Percentiles rank a stretch among this genome's conserved stretches.
These are phyloP conservation scores for Hylaea fasciaria DNA, from an alignment of 2,888 invertebrate genomes.

Conservation along the genomic window DNA sequence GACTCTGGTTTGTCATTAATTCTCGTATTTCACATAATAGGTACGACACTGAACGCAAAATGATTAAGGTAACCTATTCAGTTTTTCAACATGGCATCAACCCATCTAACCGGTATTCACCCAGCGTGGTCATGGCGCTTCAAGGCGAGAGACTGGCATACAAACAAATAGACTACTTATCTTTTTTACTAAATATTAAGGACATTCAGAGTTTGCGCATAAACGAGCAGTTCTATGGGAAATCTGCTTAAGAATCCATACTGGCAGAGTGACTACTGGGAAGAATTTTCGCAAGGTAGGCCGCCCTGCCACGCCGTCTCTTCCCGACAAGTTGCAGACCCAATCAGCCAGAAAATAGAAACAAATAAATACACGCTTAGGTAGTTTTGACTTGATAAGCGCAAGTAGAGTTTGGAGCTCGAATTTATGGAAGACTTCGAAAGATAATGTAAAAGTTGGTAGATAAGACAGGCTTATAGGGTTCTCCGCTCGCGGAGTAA, in stretches of 20 bases:
- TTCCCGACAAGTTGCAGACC: constrained; percentile 69
- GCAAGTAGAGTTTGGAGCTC: constrained; percentile 71
- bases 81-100: too few relatives aligned
- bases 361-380: constrained; percentile 81
- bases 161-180: too few relatives aligned
- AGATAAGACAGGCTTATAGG: constrained; percentile 76
- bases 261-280: constrained; percentile 32
- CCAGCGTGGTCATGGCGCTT: too few relatives aligned
- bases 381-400: constrained; percentile 82
- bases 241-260: constrained; percentile 7
- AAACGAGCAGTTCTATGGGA: too few relatives aligned
- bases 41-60: too few relatives aligned
- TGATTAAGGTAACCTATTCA: too few relatives aligned
- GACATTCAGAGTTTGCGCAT: too few relatives aligned
- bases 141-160: too few relatives aligned
- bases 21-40: too few relatives aligned
- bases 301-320: constrained; percentile 64
- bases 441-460: constrained; percentile 79
- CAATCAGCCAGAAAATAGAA: constrained; percentile 81
- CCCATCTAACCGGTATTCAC: too few relatives aligned
- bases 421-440: constrained; percentile 76
- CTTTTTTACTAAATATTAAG: too few relatives aligned
- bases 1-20: too few relatives aligned
- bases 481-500: constrained; percentile 58
- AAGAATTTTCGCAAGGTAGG: constrained; percentile 73